A percentile compares a stretch with the other conserved stretches of the same genome.
These are phyloP conservation scores for Philotrypesis tridentata DNA, from an alignment of 1,140 invertebrate species.

Conservation along the genomic window DNA sequence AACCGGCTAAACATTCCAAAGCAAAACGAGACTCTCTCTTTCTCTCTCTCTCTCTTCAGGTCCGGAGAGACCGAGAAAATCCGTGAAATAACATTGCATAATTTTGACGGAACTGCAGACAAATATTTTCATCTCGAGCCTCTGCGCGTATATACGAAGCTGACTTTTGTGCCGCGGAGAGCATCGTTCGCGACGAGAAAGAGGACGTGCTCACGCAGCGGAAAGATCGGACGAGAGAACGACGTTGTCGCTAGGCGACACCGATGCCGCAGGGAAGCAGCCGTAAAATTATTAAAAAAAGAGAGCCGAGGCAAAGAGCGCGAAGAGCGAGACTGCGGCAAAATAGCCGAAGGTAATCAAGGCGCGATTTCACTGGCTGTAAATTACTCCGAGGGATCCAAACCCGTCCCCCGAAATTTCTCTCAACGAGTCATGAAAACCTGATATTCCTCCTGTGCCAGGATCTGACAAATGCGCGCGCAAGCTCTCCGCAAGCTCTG, in stretches of 20 bases:
- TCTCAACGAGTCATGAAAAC: not conserved
- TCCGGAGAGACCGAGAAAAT: too few species aligned
- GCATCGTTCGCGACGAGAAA: not conserved
- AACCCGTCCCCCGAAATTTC: not conserved
- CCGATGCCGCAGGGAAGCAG: not conserved
- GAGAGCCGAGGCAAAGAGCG: not conserved
- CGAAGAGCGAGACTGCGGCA: not conserved
- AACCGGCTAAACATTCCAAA: too few species aligned
- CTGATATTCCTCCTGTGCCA: not conserved
- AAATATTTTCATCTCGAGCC: not conserved
- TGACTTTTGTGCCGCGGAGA: not conserved
- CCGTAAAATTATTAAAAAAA: too few species aligned
- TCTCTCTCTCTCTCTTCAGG: too few species aligned
- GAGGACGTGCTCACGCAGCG: not conserved
- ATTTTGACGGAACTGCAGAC: not conserved
- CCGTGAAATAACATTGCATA: not conserved
- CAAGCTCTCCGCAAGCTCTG: too few species aligned
- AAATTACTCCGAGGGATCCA: not conserved
- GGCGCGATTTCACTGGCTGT: not conserved
- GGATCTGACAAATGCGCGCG: not conserved
- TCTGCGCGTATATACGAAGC: not conserved
- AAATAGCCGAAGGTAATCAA: not conserved
- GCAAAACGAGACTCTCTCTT: too few species aligned
- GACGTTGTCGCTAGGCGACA: too few species aligned
- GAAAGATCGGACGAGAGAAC: not conserved